phyloP scores from a whole-genome alignment of 2,888 invertebrate species.

The Sipha maydis region DNA sequence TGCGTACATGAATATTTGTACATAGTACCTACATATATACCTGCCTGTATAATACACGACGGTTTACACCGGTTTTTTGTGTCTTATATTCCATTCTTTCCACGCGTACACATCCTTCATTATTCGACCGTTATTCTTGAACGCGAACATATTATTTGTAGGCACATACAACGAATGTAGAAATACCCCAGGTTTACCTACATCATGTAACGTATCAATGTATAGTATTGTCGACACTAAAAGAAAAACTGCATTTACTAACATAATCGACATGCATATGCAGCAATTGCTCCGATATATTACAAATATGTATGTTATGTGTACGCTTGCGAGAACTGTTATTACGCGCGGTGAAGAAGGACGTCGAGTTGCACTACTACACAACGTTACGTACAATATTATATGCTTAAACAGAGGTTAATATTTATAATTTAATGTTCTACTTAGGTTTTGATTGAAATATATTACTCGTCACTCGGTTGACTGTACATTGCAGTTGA shows the following conservation, averaged over 20 bases:
- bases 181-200: too few relatives aligned
- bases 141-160: neutral
- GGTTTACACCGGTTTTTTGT: conserved; percentile 33
- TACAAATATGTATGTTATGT: neutral
- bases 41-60: neutral
- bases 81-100: neutral
- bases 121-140: neutral
- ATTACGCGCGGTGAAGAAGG: neutral
- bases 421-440: neutral
- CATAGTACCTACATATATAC: neutral
- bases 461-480: neutral
- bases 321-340: neutral
- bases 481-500: conserved; percentile 8
- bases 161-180: too few relatives aligned
- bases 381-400: neutral
- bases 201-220: too few relatives aligned
- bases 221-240: neutral
- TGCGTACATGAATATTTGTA: neutral
- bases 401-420: too few relatives aligned
- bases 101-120: neutral
- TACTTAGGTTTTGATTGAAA: neutral
- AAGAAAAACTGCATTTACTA: conserved; percentile 1
- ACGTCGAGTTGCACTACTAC: neutral
- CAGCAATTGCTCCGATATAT: neutral
- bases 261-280: neutral